Base-by-base conservation (phyloP, 30 jellyfish, hydroid and myxozoan species). In the Aurelia coerulea region DNA sequence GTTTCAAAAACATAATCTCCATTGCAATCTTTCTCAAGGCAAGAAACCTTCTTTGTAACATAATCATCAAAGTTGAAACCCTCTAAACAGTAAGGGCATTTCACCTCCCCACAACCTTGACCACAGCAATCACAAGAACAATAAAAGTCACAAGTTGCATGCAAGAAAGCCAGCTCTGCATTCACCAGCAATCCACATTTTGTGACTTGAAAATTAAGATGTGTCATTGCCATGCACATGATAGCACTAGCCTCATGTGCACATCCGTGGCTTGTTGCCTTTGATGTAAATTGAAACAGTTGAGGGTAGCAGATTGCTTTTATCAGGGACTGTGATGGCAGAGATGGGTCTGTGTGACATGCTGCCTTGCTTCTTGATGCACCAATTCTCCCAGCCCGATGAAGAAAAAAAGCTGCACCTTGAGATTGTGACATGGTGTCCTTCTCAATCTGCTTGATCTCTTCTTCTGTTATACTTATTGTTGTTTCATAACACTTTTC, bases 301-400 rank as follows among this genome's bases (percentile, higher is more conserved):
- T 68, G 70, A 46, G 92, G 92, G 53, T 83, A 68, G 92, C 84
- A 83, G 60, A 83, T 56, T 23, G 92, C 49, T 35, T 83, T 83
- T 34, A 83, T 69, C 78, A 83, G 68, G 64, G 92, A 83, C 76
- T 83, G 92, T 46, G 92, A 83, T 71, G 85, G 92, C 92, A 35
- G 86, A 12, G 85, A 31, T 54, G 85, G 92, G 51, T 83, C 79
- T 52, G 92, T 68, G 85, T 68, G 84, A 71, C 84, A 68, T 68
- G 92, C 92, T 68, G 78, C 76, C 68, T 50, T 50, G 49, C 92
- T 50, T 53, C 7, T 81, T 7, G 91, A 81, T 31, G 91, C 91
- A 23, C 91, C 91, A 52, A 81, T 81, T 60, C 83, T 66, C 37
- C 91, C 91, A 8, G 92, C 86, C 35, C 85, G 29, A 54, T 83